These are phyloP conservation scores for Darevskia nairensis DNA, from an alignment of 2,797 vertebrate species.

Conservation along the genomic window DNA sequence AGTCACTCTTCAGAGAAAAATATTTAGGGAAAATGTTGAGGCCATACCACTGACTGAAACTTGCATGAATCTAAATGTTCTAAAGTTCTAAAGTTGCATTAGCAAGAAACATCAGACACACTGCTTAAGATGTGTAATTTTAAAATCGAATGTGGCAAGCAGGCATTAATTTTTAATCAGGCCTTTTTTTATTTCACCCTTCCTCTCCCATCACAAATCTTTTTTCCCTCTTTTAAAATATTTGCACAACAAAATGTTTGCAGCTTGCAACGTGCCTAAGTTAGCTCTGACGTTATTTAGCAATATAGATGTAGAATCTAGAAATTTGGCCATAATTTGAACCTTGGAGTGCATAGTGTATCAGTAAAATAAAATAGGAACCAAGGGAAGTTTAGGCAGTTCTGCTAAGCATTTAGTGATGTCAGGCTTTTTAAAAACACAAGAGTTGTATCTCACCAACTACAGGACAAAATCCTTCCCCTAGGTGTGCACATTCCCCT, in stretches of 20 bases:
- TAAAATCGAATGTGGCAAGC: background rate
- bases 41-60: background rate
- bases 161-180: slow-evolving; percentile 21
- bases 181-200: background rate
- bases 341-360: background rate
- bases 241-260: background rate
- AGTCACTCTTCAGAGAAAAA: background rate
- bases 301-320: background rate
- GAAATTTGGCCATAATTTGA: background rate
- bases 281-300: background rate
- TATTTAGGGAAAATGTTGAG: background rate
- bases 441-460: background rate
- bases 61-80: background rate
- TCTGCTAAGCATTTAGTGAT: background rate
- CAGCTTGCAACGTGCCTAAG: background rate
- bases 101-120: background rate
- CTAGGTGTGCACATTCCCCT: background rate
- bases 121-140: background rate
- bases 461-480: background rate
- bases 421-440: background rate
- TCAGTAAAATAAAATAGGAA: background rate
- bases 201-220: background rate
- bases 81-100: background rate
- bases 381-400: background rate
- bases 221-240: background rate